Evolutionary conservation across 2,888 invertebrate genomes (phyloP).

Genomic region (Lissocephala sabroskyi): DNA sequence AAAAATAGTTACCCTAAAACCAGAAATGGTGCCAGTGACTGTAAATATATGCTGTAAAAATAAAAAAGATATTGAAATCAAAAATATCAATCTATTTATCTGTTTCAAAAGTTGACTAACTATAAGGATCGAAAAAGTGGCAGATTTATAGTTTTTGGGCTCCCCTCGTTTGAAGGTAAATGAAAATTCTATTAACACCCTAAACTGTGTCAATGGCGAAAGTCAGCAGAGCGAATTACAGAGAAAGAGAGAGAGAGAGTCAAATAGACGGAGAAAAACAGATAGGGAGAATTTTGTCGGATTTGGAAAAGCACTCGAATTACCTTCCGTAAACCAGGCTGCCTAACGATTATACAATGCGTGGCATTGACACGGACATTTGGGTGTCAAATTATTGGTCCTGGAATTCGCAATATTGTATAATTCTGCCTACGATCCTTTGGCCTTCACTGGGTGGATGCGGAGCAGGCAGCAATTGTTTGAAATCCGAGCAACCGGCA

Average conservation of each 20-base stretch:
- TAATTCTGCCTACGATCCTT: constrained; percentile 23
- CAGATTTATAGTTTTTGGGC: too few relatives aligned
- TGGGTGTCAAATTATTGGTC: constrained; percentile 44
- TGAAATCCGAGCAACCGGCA: constrained; percentile 51
- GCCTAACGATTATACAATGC: constrained; percentile 36
- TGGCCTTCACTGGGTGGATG: constrained; percentile 13
- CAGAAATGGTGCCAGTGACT: too few relatives aligned
- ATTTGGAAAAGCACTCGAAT: constrained; percentile 41
- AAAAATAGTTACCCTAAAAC: too few relatives aligned
- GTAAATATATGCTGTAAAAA: too few relatives aligned
- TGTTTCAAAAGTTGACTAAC: too few relatives aligned
- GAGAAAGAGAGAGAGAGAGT: not conserved
- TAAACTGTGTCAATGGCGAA: constrained; percentile 32
- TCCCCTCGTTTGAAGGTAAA: constrained; percentile 5
- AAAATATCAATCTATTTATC: too few relatives aligned
- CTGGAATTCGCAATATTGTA: constrained; percentile 59
- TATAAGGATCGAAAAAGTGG: too few relatives aligned
- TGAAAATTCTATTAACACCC: constrained; percentile 41
- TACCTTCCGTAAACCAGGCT: constrained; percentile 34
- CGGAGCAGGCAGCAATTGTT: constrained; percentile 42
- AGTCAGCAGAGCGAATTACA: constrained; percentile 38
- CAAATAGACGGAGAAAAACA: too few relatives aligned
- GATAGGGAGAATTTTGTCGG: too few relatives aligned
- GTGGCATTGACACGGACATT: too few relatives aligned
- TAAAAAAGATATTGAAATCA: too few relatives aligned